phyloP scores from a whole-genome alignment of 2,888 invertebrate genomes.

The Disparrhopalites patrizii region DNA sequence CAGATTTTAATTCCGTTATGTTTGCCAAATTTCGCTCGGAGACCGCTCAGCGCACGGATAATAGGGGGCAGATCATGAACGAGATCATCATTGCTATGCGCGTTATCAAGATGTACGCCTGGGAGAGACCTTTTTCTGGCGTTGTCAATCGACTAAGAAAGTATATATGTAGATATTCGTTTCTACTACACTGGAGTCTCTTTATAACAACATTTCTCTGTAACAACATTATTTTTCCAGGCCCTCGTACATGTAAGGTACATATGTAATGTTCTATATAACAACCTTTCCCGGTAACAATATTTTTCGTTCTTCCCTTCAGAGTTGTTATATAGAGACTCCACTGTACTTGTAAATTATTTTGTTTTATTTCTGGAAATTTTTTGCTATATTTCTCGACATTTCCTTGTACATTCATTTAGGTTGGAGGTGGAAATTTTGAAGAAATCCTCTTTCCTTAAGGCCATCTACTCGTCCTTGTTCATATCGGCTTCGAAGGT shows the following conservation, averaged over 20 bases:
- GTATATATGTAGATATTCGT: too few relatives aligned
- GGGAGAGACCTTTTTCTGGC: conserved; percentile 55
- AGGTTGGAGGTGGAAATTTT: conserved; percentile 67
- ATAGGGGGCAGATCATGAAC: conserved; percentile 86
- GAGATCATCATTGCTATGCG: conserved; percentile 91
- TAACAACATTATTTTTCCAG: too few relatives aligned
- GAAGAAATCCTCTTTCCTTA: conserved; percentile 62
- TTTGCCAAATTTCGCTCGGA: conserved; percentile 61
- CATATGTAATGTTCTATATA: too few relatives aligned
- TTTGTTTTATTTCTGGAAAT: too few relatives aligned
- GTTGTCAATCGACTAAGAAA: conserved; percentile 13
- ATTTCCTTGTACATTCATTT: conserved; percentile 45
- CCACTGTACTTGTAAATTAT: too few relatives aligned
- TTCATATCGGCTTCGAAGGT: conserved; percentile 71
- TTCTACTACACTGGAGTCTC: too few relatives aligned
- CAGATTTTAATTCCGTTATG: conserved; percentile 53
- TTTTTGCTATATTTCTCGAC: not conserved
- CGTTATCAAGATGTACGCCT: conserved; percentile 66
- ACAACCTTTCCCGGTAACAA: too few relatives aligned
- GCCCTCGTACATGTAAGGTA: too few relatives aligned
- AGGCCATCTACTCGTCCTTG: conserved; percentile 63
- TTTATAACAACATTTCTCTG: too few relatives aligned
- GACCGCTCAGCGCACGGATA: conserved; percentile 82
- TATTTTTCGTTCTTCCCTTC: too few relatives aligned
- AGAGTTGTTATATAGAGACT: too few relatives aligned